Evolutionary conservation across 2,797 vertebrate genomes (phyloP).

Genomic region (Sebastes miniatus): DNA sequence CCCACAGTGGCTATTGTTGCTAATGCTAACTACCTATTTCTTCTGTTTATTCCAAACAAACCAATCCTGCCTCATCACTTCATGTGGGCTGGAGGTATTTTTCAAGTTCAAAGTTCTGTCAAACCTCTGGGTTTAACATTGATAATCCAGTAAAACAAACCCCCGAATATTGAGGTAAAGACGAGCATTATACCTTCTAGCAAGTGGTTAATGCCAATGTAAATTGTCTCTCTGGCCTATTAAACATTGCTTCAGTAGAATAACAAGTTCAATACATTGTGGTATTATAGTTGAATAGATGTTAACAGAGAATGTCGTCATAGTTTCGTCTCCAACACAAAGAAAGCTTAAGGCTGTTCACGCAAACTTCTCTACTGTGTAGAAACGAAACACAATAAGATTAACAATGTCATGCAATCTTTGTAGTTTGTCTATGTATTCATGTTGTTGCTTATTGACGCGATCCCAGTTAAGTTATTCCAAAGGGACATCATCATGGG

Average conservation of each 20-base stretch:
- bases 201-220: not conserved
- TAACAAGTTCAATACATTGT: not conserved
- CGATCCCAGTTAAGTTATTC: slow-evolving; percentile 19
- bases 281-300: not conserved
- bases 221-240: not conserved
- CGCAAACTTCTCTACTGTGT: not conserved
- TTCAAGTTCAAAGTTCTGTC: not conserved
- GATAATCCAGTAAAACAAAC: not conserved
- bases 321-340: slow-evolving; percentile 22
- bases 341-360: slow-evolving; percentile 18
- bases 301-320: not conserved
- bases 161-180: not conserved
- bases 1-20: too few relatives aligned
- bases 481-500: slow-evolving; percentile 1
- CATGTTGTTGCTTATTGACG: not conserved
- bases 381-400: slow-evolving; percentile 6
- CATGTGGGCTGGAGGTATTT: not conserved
- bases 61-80: not conserved
- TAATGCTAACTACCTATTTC: too few relatives aligned
- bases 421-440: not conserved
- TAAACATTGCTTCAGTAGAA: not conserved
- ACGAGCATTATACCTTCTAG: not conserved
- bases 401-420: slow-evolving; percentile 18
- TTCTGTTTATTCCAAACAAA: not conserved
- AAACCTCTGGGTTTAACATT: not conserved